Percentiles rank a stretch among this genome's conserved stretches.
These are phyloP conservation scores for Eonycteris spelaea DNA, from an alignment of 2,113 vertebrate genomes.

Conservation along the genomic window DNA sequence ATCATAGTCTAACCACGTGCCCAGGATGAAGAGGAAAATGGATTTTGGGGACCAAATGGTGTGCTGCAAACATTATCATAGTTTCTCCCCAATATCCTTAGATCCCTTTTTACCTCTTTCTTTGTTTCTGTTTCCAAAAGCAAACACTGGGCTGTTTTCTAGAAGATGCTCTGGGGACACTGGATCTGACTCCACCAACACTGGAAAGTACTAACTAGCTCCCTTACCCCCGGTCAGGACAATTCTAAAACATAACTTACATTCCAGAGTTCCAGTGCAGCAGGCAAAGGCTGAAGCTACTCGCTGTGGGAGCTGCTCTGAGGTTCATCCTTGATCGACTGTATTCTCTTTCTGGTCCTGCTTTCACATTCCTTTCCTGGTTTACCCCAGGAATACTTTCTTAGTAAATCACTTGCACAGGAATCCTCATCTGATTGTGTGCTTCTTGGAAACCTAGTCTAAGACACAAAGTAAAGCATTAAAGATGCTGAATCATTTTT, in stretches of 20 bases:
- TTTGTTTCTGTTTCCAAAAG: background rate
- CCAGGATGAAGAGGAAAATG: background rate
- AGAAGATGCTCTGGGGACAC: background rate
- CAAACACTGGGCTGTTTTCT: background rate
- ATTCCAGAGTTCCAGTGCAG: background rate
- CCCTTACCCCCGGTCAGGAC: background rate
- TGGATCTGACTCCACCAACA: background rate
- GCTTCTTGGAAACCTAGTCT: slow-evolving; percentile 3
- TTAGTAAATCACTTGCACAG: background rate
- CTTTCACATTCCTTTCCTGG: background rate
- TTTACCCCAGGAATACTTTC: background rate
- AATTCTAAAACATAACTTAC: background rate
- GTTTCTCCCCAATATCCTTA: background rate
- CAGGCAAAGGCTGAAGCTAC: background rate
- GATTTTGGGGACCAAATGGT: background rate
- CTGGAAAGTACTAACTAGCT: background rate
- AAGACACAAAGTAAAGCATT: background rate
- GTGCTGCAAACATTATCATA: background rate
- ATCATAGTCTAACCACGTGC: background rate
- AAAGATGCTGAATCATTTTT: background rate
- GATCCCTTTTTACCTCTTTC: background rate
- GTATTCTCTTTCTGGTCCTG: background rate
- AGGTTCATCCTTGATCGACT: background rate
- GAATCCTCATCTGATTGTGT: background rate
- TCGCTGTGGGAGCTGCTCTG: background rate